Conservation (phyloP, 2,888 invertebrate genomes). For the Ochropleura leucogaster region DNA sequence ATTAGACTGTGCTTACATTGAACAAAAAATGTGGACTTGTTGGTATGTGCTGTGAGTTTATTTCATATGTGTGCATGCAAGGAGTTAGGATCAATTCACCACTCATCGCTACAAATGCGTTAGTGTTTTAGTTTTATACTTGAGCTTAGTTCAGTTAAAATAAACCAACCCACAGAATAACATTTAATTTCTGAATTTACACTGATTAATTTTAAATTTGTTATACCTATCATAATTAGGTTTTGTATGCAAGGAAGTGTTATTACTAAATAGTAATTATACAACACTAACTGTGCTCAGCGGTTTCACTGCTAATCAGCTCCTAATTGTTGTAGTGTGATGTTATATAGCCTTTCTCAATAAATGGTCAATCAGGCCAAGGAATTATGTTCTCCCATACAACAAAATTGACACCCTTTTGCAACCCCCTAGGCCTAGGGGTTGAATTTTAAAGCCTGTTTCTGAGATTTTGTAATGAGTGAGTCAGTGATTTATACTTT, state of each 20-base stretch:
- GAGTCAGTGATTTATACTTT: too few relatives aligned
- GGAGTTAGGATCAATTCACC: conserved; percentile 45
- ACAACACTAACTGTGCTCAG: too few relatives aligned
- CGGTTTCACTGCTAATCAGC: too few relatives aligned
- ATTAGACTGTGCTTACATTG: conserved; percentile 57
- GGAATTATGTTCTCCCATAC: too few relatives aligned
- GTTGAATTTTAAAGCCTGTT: too few relatives aligned
- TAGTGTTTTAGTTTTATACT: conserved; percentile 46
- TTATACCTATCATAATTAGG: neutral
- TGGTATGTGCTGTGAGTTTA: conserved; percentile 60
- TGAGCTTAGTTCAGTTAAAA: conserved; percentile 1
- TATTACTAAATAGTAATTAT: neutral
- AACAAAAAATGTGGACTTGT: conserved; percentile 50
- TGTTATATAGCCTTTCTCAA: too few relatives aligned
- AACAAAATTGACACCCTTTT: too few relatives aligned
- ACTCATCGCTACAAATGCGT: conserved; percentile 45
- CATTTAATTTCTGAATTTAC: neutral
- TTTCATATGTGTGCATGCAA: conserved; percentile 55
- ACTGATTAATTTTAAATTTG: neutral
- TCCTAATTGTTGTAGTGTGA: too few relatives aligned
- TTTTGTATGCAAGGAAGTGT: neutral
- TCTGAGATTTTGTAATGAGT: too few relatives aligned
- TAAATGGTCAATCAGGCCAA: too few relatives aligned
- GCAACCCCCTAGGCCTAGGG: too few relatives aligned
- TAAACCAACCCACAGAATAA: neutral